Evolutionary conservation across 2,888 invertebrate genomes (phyloP), one percentile per base, ranked within the genome.

Genomic region (Pterostichus niger): DNA sequence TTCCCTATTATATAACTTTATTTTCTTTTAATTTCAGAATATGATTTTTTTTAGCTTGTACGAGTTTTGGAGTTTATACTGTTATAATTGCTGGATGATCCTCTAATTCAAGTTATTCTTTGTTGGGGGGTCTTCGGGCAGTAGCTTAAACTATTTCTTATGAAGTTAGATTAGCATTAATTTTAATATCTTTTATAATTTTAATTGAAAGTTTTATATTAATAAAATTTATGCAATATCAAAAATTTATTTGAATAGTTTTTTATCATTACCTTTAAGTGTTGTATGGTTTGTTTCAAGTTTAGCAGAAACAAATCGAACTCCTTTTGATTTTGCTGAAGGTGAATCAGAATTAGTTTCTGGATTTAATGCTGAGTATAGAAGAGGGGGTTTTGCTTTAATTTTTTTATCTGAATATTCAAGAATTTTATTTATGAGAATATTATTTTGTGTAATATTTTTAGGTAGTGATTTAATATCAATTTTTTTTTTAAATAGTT

Each of bases 321-420:
- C n/a, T n/a, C n/a, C n/a, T n/a, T n/a, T n/a, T n/a, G n/a, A n/a
- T n/a, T n/a, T n/a, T n/a, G n/a, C n/a, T n/a, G n/a, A n/a, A n/a
- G 94, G 95, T 0, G 95, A 95, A 86, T 95, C 94, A 84, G 95
- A 96, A 86, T 92, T 95, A 90, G 94, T 95, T 86, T 95, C 94
- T 1, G 95, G 95, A 0, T 95, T 95, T 94, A 95, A 95, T 93
- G 90, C 94, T 85, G 95, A 96, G 85, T 95, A 94, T 92, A 92
- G 93, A 91, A 92, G 93, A 87, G 93, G 93, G 0, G 92, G 93
- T 7, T 94, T 95, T 94, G 93, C 93, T 80, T 92, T 94, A 90
- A 93, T 94, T 93, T 94, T 94, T 93, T 91, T 94, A 88, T 92
- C 93, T 40, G 94, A 94, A 86, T 94, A 94, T 92, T 90, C 92